phyloP scores from a whole-genome alignment of 2,113 vertebrate species.

The Hiodon alosoides region DNA sequence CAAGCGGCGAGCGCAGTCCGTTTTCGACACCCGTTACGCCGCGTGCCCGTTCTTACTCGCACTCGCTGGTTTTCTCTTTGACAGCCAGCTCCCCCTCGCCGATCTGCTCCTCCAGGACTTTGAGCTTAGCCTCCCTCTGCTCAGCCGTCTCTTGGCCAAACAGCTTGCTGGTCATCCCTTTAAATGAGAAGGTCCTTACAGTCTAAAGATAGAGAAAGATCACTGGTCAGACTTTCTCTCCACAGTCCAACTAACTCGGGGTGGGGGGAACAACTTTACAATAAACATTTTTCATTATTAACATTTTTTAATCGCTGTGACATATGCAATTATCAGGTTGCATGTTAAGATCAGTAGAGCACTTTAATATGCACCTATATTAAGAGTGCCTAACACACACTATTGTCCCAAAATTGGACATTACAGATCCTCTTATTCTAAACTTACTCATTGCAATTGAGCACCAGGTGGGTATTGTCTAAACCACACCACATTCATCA shows the following conservation, averaged over 20 bases:
- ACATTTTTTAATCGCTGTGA: too few species aligned
- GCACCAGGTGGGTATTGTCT: too few species aligned
- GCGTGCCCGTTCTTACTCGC: slow-evolving; percentile 66
- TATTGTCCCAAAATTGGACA: too few species aligned
- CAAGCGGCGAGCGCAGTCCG: neutral
- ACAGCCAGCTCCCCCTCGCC: slow-evolving; percentile 79
- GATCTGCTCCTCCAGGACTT: slow-evolving; percentile 85
- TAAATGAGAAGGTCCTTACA: slow-evolving; percentile 86
- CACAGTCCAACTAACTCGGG: neutral
- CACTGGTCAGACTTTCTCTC: neutral
- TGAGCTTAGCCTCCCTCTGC: slow-evolving; percentile 84
- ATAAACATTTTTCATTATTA: too few species aligned
- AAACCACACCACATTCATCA: too few species aligned
- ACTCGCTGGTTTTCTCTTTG: slow-evolving; percentile 77
- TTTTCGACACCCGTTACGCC: neutral
- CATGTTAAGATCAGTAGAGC: too few species aligned
- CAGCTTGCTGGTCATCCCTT: slow-evolving; percentile 93
- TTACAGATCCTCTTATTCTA: too few species aligned
- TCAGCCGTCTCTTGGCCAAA: slow-evolving; percentile 92
- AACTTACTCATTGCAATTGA: too few species aligned
- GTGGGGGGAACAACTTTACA: too few species aligned
- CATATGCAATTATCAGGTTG: too few species aligned
- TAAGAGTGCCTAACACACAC: too few species aligned
- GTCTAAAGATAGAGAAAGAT: slow-evolving; percentile 57
- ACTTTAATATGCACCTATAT: too few species aligned